Conservation (phyloP, 2,888 invertebrate species). For the Nephrotoma flavescens region DNA sequence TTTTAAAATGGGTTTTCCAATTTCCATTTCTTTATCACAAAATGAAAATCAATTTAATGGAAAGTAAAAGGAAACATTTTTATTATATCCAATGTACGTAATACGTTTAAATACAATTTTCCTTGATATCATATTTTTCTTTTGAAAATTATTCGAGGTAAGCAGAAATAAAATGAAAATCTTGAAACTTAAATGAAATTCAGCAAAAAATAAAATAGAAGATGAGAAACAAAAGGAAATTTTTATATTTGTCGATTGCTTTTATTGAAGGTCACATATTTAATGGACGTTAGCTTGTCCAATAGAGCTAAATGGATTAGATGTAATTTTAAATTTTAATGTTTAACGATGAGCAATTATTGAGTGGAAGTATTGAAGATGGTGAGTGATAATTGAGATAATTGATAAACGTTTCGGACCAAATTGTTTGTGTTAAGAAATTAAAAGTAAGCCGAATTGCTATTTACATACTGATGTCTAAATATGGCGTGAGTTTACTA, state of each 20-base stretch:
- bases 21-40: not conserved
- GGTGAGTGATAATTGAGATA: too few relatives aligned
- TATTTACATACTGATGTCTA: too few relatives aligned
- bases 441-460: too few relatives aligned
- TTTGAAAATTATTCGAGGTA: not conserved
- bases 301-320: not conserved
- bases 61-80: not conserved
- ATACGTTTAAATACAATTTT: not conserved
- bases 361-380: not conserved
- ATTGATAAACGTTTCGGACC: too few relatives aligned
- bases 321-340: not conserved
- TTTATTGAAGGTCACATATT: not conserved
- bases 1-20: not conserved
- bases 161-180: not conserved
- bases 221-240: not conserved
- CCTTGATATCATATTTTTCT: not conserved
- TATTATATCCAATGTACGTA: not conserved
- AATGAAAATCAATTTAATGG: not conserved
- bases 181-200: not conserved
- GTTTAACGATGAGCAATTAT: not conserved
- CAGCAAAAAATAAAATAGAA: not conserved
- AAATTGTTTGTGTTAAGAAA: too few relatives aligned
- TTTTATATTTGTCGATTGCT: not conserved
- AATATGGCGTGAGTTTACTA: too few relatives aligned
- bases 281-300: not conserved